Percentiles rank a stretch among this genome's conserved stretches.
Evolutionary conservation across 1,140 invertebrate species (phyloP).

Genomic region (Drosophila ogumai): DNA sequence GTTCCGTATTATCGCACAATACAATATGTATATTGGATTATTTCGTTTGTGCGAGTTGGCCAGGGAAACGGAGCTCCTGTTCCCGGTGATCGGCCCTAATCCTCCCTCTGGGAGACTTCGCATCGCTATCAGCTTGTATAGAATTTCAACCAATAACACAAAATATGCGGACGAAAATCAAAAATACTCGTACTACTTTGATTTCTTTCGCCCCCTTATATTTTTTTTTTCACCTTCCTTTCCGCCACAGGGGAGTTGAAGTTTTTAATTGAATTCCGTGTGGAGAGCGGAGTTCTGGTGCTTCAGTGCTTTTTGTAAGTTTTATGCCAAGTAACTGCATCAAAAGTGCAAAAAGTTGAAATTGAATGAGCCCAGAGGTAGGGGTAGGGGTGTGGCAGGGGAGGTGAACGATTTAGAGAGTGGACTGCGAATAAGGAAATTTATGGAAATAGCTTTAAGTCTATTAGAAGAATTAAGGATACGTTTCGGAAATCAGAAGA

Average conservation of each 20-base stretch:
- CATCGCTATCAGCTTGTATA: conserved; percentile 29
- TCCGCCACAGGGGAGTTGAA: conserved; percentile 21
- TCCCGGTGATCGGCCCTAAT: conserved; percentile 32
- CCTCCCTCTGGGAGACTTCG: conserved; percentile 11
- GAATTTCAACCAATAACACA: conserved; percentile 55
- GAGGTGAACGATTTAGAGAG: conserved; percentile 22
- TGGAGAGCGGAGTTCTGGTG: conserved; percentile 33
- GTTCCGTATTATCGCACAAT: conserved; percentile 76
- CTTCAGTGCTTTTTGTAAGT: conserved; percentile 42
- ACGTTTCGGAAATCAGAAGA: conserved; percentile 4
- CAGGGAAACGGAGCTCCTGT: conserved; percentile 18
- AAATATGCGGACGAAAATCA: conserved; percentile 43
- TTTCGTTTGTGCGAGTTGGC: conserved; percentile 67
- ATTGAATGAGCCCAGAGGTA: conserved; percentile 20
- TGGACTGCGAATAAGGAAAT: conserved; percentile 46
- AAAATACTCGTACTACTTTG: conserved; percentile 67
- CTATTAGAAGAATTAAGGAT: conserved; percentile 19
- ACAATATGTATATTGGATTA: conserved; percentile 78
- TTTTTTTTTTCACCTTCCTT: conserved; percentile 1
- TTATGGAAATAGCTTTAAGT: conserved; percentile 26
- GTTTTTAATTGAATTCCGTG: conserved; percentile 68
- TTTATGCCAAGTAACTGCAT: conserved; percentile 57
- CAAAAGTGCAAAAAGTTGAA: conserved; percentile 50
- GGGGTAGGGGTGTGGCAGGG: not conserved
- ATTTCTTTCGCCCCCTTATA: conserved; percentile 31